These are phyloP conservation scores for Brassicogethes aeneus DNA, from an alignment of 2,888 invertebrate species.

Conservation along the genomic window DNA sequence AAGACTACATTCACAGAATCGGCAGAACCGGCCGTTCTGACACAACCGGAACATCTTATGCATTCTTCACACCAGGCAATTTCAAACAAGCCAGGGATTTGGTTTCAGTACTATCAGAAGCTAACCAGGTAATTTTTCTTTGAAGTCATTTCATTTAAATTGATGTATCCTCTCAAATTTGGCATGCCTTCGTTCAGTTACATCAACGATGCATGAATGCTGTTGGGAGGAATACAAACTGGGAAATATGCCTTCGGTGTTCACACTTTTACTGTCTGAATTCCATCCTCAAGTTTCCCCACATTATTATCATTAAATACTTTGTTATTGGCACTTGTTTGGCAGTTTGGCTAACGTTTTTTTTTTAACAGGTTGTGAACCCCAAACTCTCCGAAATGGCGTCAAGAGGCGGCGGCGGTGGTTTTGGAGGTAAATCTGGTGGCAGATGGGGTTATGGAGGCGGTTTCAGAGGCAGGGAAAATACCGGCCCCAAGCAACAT, in stretches of 20 bases:
- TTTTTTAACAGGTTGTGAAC: conserved; percentile 56
- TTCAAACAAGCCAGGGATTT: conserved; percentile 82
- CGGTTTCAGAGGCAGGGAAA: conserved; percentile 32
- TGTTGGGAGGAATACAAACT: conserved; percentile 59
- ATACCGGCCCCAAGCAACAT: conserved; percentile 26
- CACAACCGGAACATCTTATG: conserved; percentile 86
- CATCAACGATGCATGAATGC: conserved; percentile 62
- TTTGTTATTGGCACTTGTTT: conserved; percentile 5
- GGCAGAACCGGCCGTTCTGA: conserved; percentile 86
- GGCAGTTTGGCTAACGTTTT: too few species aligned
- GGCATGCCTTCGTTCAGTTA: conserved; percentile 60
- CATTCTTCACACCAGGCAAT: conserved; percentile 88
- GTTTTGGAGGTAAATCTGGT: conserved; percentile 12
- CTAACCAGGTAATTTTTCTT: conserved; percentile 62
- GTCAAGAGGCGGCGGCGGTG: conserved; percentile 51
- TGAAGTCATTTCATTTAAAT: background rate
- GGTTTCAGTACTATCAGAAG: conserved; percentile 80
- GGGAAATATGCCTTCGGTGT: conserved; percentile 75
- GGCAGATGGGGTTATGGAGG: conserved; percentile 43
- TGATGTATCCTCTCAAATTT: conserved; percentile 56
- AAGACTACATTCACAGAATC: conserved; percentile 93
- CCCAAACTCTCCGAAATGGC: conserved; percentile 76
- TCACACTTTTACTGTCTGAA: conserved; percentile 61
- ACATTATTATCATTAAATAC: conserved; percentile 13
- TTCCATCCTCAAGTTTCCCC: conserved; percentile 57